Evolutionary conservation across 2,113 vertebrate genomes (phyloP), one percentile per base, ranked within the genome.

Genomic region (Siniperca chuatsi): DNA sequence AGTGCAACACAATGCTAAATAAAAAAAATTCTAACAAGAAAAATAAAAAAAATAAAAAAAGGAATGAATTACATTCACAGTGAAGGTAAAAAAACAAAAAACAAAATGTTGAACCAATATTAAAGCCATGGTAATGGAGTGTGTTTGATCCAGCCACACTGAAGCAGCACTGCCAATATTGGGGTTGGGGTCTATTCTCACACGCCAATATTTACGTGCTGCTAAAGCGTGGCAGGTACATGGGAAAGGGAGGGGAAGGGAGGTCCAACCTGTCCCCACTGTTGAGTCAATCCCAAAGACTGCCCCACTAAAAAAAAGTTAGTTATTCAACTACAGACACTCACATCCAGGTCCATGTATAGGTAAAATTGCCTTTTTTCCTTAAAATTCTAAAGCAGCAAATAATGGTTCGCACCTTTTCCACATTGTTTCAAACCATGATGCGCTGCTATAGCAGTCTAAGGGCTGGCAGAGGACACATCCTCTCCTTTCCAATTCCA

Each of bases 151-250:
- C 96, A 89, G 95, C 96, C 97, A 98, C 97, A 94, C 96, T 99
- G 96, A 97, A 99, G 98, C 98, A 99, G 98, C 98, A 99, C 98
- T 98, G 96, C 94, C 87, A 99, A 99, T 98, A 99, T 98, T 99
- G 98, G 98, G 96, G 97, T 97, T 97, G 95, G 95, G 95, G 92
- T 94, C 87, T 95, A 93, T 93, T 95, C 83, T 94, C 97, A 97
- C 96, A 98, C 98, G 83, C 98, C 98, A 99, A 99, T 99, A 99
- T 99, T 99, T 99, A 99, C 98, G 97, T 99, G 98, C 98, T 99
- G 98, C 98, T 99, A 99, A 93, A 97, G 97, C 94, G 97, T 96
- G 94, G 96, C 96, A 95, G 97, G 97, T 94, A 97, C 58, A 94
- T 87, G 70, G 66, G 70, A 76, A 62, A 76, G 35, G 73, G 72